Evolutionary conservation across 1,140 invertebrate species (phyloP), one percentile per base, ranked within the genome.

Genomic region (Drosophila obscura): DNA sequence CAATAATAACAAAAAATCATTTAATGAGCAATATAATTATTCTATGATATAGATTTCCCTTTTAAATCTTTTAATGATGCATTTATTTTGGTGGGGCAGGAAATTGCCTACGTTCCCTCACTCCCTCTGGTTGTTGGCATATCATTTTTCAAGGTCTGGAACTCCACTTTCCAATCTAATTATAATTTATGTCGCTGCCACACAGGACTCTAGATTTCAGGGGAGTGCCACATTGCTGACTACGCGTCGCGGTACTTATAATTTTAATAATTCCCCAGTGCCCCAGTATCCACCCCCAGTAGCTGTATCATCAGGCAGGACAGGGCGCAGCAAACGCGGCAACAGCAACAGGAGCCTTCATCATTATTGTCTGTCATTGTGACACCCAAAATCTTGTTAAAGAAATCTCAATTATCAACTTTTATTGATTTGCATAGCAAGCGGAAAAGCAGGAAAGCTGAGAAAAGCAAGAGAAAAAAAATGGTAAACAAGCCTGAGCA

Each of bases 381-480:
- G 82, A 87, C 82, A 87, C 71, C 77, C 82, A 59, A 87, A 85
- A 85, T 85, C 81, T 85, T 82, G 82, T 82, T 87, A 81, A 87
- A 87, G 81, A 87, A 85, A 85, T 85, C 81, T 85, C 82, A 85
- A 85, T 85, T 85, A 85, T 85, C 82, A 87, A 87, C 81, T 81
- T 85, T 85, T 87, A 85, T 85, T 87, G 81, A 85, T 85, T 85
- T 85, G 82, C 81, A 69, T 68, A 72, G 78, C 71, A 67, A 73
- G 68, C 73, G 48, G 45, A 64, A 39, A 49, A 53, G 45, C 68
- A 41, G 49, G 28, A 19, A 39, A 71, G 22, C 22, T 4, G 31
- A 9, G 31, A 31, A 31, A 39, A 39, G 35, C 35, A 13, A 39
- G 0, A 13, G 1, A 4, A 13, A 39, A 39, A 62, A 85, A 80